Evolutionary conservation across 1,140 invertebrate genomes (phyloP).

Genomic region (Drosophila sechellia): DNA sequence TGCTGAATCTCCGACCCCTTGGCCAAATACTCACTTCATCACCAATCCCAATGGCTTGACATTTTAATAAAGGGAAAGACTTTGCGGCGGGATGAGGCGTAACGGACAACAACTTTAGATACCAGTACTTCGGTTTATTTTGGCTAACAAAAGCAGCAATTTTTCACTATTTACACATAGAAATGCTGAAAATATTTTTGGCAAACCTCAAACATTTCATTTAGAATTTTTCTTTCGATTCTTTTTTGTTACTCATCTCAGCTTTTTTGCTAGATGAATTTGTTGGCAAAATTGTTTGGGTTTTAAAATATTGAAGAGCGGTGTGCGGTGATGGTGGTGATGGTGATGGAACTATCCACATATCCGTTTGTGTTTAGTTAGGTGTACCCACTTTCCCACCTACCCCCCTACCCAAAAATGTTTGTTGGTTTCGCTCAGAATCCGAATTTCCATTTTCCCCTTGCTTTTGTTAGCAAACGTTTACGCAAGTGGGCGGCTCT

Average conservation of each 20-base stretch:
- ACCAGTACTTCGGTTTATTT: constrained; percentile 45
- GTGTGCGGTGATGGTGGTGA: not conserved
- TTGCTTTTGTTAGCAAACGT: constrained; percentile 43
- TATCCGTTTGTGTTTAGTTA: constrained; percentile 51
- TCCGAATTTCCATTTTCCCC: not conserved
- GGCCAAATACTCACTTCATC: not conserved
- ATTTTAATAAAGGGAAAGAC: constrained; percentile 69
- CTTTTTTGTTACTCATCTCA: constrained; percentile 26
- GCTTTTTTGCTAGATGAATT: constrained; percentile 55
- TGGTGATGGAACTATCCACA: constrained; percentile 3
- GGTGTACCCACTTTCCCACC: not conserved
- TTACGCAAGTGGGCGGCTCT: constrained; percentile 36
- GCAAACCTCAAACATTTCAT: constrained; percentile 79
- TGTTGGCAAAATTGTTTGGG: constrained; percentile 70
- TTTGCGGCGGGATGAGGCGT: not conserved
- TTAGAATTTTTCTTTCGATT: constrained; percentile 48
- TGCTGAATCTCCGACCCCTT: constrained; percentile 8
- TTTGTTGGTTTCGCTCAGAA: constrained; percentile 36
- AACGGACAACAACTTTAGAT: constrained; percentile 45
- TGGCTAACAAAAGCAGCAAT: constrained; percentile 18
- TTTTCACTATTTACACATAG: constrained; percentile 54
- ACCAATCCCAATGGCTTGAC: constrained; percentile 59
- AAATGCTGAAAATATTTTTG: constrained; percentile 74
- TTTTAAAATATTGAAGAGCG: constrained; percentile 70
- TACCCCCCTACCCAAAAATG: constrained; percentile 10